Evolutionary conservation across 2,797 vertebrate genomes (phyloP).

Genomic region (Myiotriccus ornatus): DNA sequence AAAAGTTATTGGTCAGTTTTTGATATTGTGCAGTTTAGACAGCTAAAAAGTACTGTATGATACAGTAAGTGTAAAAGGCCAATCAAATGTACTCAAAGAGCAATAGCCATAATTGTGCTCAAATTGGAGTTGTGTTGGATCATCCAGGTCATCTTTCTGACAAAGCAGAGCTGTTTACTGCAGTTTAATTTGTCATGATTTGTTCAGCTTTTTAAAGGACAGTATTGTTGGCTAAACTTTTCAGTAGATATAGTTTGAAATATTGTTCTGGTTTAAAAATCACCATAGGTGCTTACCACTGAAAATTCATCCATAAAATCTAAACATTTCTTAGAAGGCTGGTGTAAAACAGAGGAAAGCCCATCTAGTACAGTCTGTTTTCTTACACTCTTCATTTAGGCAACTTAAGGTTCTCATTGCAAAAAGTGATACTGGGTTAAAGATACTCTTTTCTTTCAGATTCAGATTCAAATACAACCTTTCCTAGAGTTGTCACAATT

Average conservation of each 20-base stretch:
- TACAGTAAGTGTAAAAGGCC: not conserved
- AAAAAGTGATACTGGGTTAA: not conserved
- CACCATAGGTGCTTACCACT: not conserved
- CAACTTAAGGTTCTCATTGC: not conserved
- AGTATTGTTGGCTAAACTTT: not conserved
- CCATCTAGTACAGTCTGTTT: not conserved
- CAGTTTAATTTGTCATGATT: not conserved
- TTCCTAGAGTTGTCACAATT: not conserved
- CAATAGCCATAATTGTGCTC: not conserved
- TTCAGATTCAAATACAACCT: not conserved
- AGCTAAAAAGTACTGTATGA: not conserved
- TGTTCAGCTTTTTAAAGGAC: not conserved
- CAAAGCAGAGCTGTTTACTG: not conserved
- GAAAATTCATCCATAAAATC: not conserved
- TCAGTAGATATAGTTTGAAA: not conserved
- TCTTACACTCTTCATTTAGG: not conserved
- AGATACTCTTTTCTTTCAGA: not conserved
- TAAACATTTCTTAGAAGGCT: not conserved
- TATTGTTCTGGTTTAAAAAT: not conserved
- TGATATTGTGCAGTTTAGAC: not conserved
- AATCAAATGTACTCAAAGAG: not conserved
- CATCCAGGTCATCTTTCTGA: not conserved
- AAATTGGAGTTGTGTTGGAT: not conserved
- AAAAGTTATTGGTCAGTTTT: not conserved
- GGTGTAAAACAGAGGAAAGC: not conserved